Evolutionary conservation across 1,140 invertebrate species (phyloP).

Genomic region (Phortica variegata): DNA sequence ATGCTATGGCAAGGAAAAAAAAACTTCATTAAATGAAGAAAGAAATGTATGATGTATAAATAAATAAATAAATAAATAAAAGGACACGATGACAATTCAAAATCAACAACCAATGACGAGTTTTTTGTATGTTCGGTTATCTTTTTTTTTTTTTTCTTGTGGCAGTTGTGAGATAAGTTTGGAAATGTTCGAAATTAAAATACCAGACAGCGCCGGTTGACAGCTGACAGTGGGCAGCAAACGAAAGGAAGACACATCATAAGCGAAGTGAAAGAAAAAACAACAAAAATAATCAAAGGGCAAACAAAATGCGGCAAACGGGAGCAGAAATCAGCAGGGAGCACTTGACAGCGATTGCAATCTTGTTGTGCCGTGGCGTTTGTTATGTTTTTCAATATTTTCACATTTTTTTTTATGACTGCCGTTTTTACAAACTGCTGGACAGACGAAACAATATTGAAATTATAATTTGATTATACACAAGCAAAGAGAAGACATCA

Average conservation of each 20-base stretch:
- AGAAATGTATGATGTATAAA: slow-evolving; percentile 31
- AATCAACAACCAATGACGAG: too few species aligned
- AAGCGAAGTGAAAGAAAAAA: not conserved
- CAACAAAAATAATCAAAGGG: too few species aligned
- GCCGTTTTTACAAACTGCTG: too few species aligned
- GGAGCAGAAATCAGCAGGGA: too few species aligned
- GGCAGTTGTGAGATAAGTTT: slow-evolving; percentile 17
- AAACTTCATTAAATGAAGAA: slow-evolving; percentile 27
- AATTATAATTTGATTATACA: too few species aligned
- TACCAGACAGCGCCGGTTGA: slow-evolving; percentile 12
- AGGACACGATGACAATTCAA: not conserved
- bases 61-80: slow-evolving; percentile 19
- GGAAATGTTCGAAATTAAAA: slow-evolving; percentile 2
- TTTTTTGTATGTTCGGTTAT: not conserved
- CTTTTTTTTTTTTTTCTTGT: slow-evolving; percentile 8
- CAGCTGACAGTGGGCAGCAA: slow-evolving; percentile 27
- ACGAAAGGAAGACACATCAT: not conserved
- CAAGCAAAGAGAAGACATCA: too few species aligned
- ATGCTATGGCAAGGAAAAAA: slow-evolving; percentile 8
- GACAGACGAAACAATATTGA: too few species aligned
- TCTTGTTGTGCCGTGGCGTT: too few species aligned
- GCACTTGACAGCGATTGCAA: too few species aligned
- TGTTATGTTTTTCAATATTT: too few species aligned
- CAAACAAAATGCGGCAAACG: too few species aligned
- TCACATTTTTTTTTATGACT: too few species aligned